These are phyloP conservation scores for Phylloscopus whistleri DNA, from an alignment of 2,113 vertebrate species.

Conservation along the genomic window DNA sequence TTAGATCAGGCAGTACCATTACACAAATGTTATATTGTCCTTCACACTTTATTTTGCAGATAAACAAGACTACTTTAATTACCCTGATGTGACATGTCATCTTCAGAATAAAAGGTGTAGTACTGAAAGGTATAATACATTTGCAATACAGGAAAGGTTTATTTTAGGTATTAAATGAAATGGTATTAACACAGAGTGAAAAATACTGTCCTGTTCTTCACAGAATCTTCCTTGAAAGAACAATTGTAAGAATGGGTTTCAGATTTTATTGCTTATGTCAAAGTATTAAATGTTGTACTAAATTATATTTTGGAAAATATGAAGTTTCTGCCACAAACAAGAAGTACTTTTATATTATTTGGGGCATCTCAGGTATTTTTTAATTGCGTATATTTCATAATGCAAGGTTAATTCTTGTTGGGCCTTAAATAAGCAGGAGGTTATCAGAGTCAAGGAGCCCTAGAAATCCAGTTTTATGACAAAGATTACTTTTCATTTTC, in stretches of 20 bases:
- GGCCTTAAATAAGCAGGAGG: not conserved
- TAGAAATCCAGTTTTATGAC: not conserved
- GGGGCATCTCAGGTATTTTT: not conserved
- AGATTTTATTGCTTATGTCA: not conserved
- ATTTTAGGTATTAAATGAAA: slow-evolving; percentile 1
- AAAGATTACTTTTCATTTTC: not conserved
- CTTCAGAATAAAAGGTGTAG: not conserved
- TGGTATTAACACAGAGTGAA: not conserved
- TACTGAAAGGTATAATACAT: not conserved
- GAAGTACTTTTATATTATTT: not conserved
- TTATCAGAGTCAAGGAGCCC: not conserved
- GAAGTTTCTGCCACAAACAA: not conserved
- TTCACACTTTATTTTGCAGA: slow-evolving; percentile 33
- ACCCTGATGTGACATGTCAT: not conserved
- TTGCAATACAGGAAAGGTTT: not conserved
- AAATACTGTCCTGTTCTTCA: not conserved
- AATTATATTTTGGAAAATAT: not conserved
- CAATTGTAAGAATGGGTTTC: not conserved
- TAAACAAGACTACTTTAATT: slow-evolving; percentile 21
- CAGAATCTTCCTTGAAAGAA: not conserved
- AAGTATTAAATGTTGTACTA: not conserved
- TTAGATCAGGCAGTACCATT: not conserved
- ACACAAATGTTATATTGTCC: not conserved
- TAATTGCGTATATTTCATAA: not conserved
- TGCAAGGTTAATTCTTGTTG: not conserved